Evolutionary conservation across 64 coral and sea anemone genomes (phyloP), one percentile per base, ranked within the genome.

Genomic region (Stichodactyla helianthus): DNA sequence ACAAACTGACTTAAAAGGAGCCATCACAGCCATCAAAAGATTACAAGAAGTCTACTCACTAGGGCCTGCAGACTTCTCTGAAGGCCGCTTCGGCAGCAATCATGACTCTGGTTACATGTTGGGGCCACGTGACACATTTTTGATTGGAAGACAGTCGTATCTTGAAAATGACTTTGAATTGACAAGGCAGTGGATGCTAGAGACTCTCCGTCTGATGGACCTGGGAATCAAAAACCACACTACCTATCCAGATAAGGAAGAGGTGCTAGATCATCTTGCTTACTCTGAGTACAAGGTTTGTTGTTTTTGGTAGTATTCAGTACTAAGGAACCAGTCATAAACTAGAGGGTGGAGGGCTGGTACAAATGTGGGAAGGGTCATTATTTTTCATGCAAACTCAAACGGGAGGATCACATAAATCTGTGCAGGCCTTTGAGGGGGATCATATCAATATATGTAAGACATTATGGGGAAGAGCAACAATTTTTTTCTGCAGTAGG

Each of bases 221-320:
- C 57, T 83, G 59, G 86, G 76, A 35, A 15, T 86, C 35, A 28
- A 57, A 28, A 79, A 90, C 25, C 82, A 83, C 15, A 84, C 85
- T 35, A n/a, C 76, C 23, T 55, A 51, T 61, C 91, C 94, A 22
- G 77, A 67, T n/a, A 83, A 71, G 44, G 83, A 52, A 31, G 80
- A 89, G 23, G 79, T 96, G 15, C 88, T 96, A 14, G 94, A 96
- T 83, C 88, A 96, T 79, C 54, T 96, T 11, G 94, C 94, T 35
- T 96, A 86, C 84, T 57, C 94, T 17, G 91, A 92, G 9, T 93
- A 90, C 82, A 86, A 93, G 92, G 94, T 96, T 76, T 31, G 68
- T 74, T 27, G 0, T 74, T 1, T 58, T 5, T 58, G 14, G 8
- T 58, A 58, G 55, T 58, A 15, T 58, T 11, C 55, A 44, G 35